Conservation (phyloP, 2,797 vertebrate species). For the Neopelma chrysocephalum region DNA sequence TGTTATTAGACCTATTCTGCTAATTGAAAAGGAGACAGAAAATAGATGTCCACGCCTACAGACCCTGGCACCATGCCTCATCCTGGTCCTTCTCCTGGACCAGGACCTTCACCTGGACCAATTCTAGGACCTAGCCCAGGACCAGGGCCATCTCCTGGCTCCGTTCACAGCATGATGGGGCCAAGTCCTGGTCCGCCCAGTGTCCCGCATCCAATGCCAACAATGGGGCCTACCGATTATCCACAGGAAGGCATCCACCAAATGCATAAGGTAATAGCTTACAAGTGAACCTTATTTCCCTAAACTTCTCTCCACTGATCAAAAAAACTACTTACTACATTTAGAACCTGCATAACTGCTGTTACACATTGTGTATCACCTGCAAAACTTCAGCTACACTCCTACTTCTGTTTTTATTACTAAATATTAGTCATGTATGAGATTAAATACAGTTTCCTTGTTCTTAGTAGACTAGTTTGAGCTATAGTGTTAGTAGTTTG, state of each 20-base stretch:
- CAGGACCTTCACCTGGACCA: slow-evolving; percentile 93
- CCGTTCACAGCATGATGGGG: slow-evolving; percentile 98
- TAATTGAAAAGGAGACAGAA: slow-evolving; percentile 62
- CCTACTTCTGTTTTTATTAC: background rate
- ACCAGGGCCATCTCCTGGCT: slow-evolving; percentile 94
- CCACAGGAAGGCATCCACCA: slow-evolving; percentile 90
- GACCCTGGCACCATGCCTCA: slow-evolving; percentile 94
- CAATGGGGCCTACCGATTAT: slow-evolving; percentile 88
- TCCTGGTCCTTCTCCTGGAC: slow-evolving; percentile 93
- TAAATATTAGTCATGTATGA: background rate
- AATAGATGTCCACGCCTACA: slow-evolving; percentile 92
- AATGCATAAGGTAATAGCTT: slow-evolving; percentile 89
- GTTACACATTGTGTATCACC: background rate
- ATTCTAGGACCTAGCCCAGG: slow-evolving; percentile 96
- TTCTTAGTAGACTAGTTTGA: background rate
- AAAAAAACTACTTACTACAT: background rate
- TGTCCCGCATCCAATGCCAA: slow-evolving; percentile 85
- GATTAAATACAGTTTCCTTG: background rate
- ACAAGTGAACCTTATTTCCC: background rate
- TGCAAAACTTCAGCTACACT: background rate
- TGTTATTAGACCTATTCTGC: slow-evolving; percentile 43
- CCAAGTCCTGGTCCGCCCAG: slow-evolving; percentile 95
- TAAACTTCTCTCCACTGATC: background rate
- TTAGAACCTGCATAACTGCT: background rate
- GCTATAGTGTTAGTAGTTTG: background rate